Evolutionary conservation across 2,113 vertebrate genomes (phyloP).

Genomic region (Mystacornis crossleyi): DNA sequence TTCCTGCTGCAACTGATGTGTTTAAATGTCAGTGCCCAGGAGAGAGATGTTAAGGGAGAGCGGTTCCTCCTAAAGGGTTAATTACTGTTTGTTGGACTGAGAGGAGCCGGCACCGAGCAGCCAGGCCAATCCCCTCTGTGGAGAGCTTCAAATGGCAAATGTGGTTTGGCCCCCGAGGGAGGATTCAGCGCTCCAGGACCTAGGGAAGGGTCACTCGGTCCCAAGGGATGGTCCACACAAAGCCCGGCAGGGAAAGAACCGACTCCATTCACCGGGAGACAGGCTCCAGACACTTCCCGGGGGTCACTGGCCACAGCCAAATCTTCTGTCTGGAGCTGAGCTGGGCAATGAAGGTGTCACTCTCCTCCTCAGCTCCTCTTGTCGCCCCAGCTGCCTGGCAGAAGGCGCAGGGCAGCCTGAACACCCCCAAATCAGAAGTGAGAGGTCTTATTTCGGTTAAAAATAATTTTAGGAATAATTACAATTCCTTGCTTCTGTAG

Average conservation of each 20-base stretch:
- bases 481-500: neutral
- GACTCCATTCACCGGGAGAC: neutral
- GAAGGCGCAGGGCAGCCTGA: neutral
- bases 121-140: neutral
- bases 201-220: neutral
- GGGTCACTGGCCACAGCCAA: neutral
- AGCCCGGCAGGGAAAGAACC: neutral
- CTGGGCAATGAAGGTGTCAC: neutral
- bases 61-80: neutral
- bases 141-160: neutral
- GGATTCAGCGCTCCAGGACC: neutral
- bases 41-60: neutral
- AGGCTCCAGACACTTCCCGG: fast-evolving
- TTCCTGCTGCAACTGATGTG: neutral
- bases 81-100: neutral
- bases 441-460: neutral
- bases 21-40: neutral
- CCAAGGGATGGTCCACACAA: neutral
- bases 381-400: neutral
- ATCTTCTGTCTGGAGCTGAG: neutral
- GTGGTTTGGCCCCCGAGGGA: neutral
- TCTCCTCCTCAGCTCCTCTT: neutral
- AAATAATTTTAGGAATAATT: neutral
- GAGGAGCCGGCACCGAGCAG: neutral
- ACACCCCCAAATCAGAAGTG: neutral